These are phyloP conservation scores for Chelonoidis abingdonii DNA, from an alignment of 2,113 vertebrate genomes.

Conservation along the genomic window DNA sequence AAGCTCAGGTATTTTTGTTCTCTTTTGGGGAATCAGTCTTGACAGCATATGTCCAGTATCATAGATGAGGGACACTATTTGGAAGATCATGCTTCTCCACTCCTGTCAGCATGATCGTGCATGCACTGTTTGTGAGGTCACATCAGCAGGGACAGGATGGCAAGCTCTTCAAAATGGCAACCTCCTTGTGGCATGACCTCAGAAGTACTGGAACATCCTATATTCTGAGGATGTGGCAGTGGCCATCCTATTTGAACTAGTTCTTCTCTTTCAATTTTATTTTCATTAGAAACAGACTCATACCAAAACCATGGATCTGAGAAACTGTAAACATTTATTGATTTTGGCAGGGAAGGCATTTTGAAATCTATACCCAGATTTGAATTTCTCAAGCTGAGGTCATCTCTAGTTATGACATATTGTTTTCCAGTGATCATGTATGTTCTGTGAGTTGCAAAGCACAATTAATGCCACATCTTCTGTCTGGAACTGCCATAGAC, in stretches of 20 bases:
- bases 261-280: background rate
- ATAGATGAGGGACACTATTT: too few relatives aligned
- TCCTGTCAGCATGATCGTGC: too few relatives aligned
- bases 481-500: background rate
- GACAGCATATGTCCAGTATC: too few relatives aligned
- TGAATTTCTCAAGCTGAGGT: fast-evolving
- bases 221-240: too few relatives aligned
- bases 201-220: too few relatives aligned
- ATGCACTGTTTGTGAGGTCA: too few relatives aligned
- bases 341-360: background rate
- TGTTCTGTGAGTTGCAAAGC: background rate
- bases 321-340: background rate
- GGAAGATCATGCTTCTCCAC: too few relatives aligned
- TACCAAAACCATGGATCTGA: background rate
- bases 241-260: background rate
- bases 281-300: background rate
- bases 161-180: too few relatives aligned
- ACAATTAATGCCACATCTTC: background rate
- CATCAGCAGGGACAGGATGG: too few relatives aligned
- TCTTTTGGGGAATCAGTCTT: too few relatives aligned
- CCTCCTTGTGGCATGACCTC: too few relatives aligned
- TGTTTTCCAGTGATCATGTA: fast-evolving
- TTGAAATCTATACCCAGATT: fast-evolving
- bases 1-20: too few relatives aligned
- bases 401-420: fast-evolving